These are phyloP conservation scores for Coleophora deauratella DNA, from an alignment of 2,888 invertebrate genomes.

Conservation along the genomic window DNA sequence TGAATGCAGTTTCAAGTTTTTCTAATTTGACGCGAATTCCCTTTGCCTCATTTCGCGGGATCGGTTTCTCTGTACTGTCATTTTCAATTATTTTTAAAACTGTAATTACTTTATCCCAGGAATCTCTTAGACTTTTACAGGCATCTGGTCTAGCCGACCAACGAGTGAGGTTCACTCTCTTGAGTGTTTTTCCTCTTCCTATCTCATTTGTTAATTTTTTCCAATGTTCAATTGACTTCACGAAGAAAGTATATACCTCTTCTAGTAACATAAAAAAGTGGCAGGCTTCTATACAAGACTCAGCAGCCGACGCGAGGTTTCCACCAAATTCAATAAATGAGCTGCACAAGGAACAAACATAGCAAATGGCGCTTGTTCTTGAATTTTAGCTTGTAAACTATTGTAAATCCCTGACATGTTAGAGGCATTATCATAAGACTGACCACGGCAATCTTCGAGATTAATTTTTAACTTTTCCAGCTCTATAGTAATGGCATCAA, in stretches of 20 bases:
- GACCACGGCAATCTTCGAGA: slow-evolving; percentile 11
- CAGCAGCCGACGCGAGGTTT: slow-evolving; percentile 14
- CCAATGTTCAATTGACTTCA: no score
- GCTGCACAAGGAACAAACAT: slow-evolving; percentile 12
- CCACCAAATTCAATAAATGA: slow-evolving; percentile 16
- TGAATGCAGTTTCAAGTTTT: slow-evolving; percentile 11
- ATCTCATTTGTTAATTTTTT: no score
- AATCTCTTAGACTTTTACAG: slow-evolving; percentile 17
- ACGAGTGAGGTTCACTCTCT: slow-evolving; percentile 25
- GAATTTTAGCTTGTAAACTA: slow-evolving; percentile 12
- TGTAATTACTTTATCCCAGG: slow-evolving; percentile 18
- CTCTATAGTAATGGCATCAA: not conserved
- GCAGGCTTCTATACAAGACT: slow-evolving; percentile 16
- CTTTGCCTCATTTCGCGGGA: slow-evolving; percentile 13
- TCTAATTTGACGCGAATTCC: slow-evolving; percentile 6
- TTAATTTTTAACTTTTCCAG: slow-evolving; percentile 2
- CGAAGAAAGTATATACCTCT: slow-evolving; percentile 13
- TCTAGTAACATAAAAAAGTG: slow-evolving; percentile 16
- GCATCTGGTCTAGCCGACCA: slow-evolving; percentile 27
- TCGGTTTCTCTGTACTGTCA: slow-evolving; percentile 23
- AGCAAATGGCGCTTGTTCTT: slow-evolving; percentile 15
- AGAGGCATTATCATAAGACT: slow-evolving; percentile 15
- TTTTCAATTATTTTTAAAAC: slow-evolving; percentile 15
- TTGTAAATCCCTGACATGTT: slow-evolving; percentile 14
- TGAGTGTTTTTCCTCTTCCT: slow-evolving; percentile 17